Percentiles rank a stretch among this genome's conserved stretches.
Evolutionary conservation across 1,140 invertebrate species (phyloP).

Genomic region (Meloidogyne exigua): DNA sequence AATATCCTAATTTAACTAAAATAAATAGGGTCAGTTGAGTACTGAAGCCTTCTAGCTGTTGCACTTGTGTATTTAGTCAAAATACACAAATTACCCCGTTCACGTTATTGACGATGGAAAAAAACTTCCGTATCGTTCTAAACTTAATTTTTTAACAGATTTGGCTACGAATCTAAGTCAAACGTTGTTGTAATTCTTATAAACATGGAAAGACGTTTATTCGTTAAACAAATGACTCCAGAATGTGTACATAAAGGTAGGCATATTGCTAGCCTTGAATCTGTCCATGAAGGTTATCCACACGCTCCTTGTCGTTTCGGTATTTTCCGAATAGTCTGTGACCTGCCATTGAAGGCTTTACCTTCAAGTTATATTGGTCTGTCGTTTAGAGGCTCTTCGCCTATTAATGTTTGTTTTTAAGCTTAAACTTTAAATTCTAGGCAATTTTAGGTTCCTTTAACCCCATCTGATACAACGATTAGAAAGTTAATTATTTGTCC

Average conservation of each 20-base stretch:
- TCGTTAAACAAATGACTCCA: not conserved
- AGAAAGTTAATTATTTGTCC: conserved; percentile 18
- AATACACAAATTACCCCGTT: no score
- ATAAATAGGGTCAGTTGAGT: no score
- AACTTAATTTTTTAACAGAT: not conserved
- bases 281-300: conserved; percentile 9
- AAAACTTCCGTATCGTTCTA: no score
- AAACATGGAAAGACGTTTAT: not conserved
- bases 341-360: not conserved
- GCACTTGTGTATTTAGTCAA: no score
- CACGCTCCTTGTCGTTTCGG: conserved; percentile 21
- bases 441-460: not conserved
- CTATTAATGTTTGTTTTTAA: conserved; percentile 7
- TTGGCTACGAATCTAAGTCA: not conserved
- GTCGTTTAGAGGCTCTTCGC: not conserved
- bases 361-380: not conserved
- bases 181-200: not conserved
- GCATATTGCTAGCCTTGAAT: not conserved
- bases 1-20: no score
- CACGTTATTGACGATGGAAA: no score
- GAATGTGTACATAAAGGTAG: not conserved
- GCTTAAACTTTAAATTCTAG: not conserved
- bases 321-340: conserved; percentile 12
- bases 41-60: no score
- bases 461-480: not conserved